Percentiles rank a stretch among this genome's conserved stretches.
Evolutionary conservation across 2,888 invertebrate genomes (phyloP).

Genomic region (Folsomia manolachei): DNA sequence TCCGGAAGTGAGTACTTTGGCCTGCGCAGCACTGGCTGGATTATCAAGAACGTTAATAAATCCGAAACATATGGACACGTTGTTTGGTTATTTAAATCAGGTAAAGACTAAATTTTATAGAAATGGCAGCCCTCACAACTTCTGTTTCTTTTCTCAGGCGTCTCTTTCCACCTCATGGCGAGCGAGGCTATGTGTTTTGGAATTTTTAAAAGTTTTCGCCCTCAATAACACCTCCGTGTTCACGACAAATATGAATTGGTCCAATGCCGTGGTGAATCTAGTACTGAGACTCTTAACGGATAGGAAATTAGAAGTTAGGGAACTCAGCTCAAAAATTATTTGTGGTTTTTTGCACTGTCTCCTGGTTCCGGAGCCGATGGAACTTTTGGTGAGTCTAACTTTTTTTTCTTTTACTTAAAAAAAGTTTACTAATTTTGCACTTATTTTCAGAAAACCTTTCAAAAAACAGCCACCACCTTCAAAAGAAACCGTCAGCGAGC

Average conservation of each 20-base stretch:
- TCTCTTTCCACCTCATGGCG: constrained; percentile 55
- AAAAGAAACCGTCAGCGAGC: constrained; percentile 38
- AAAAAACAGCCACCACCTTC: constrained; percentile 56
- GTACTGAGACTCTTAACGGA: constrained; percentile 69
- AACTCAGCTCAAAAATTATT: constrained; percentile 75
- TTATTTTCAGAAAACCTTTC: constrained; percentile 60
- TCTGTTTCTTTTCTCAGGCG: constrained; percentile 30
- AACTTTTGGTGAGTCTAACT: constrained; percentile 58
- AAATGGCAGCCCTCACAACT: too few relatives aligned
- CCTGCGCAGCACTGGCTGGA: constrained; percentile 66
- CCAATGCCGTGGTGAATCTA: constrained; percentile 57
- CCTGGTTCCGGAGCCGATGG: constrained; percentile 65
- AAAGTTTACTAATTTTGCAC: constrained; percentile 16
- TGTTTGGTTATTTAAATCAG: constrained; percentile 60
- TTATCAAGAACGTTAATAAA: constrained; percentile 66
- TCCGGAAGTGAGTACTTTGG: constrained; percentile 69
- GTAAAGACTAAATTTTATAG: constrained; percentile 53
- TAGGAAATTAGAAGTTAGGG: constrained; percentile 73
- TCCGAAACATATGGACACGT: constrained; percentile 61
- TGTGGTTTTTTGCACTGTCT: constrained; percentile 83
- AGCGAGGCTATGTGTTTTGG: constrained; percentile 56
- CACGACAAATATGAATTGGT: constrained; percentile 54
- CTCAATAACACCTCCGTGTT: constrained; percentile 59
- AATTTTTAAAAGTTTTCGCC: constrained; percentile 58
- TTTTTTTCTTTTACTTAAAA: not conserved